A percentile compares a stretch with the other conserved stretches of the same genome.
Evolutionary conservation across 2,113 vertebrate genomes (phyloP).

Genomic region (Astatoreochromis straeleni): DNA sequence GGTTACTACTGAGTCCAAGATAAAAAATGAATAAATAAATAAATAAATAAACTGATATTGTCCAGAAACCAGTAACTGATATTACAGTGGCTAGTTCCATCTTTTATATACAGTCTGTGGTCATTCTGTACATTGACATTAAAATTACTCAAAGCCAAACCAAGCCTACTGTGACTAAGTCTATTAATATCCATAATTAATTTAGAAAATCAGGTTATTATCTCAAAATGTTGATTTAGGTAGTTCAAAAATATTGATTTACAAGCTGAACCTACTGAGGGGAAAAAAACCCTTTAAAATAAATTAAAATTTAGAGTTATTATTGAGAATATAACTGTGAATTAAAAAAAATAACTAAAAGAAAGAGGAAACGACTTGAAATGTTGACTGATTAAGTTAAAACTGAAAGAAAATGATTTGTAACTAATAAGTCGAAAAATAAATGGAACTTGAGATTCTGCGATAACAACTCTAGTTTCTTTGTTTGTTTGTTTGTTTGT

Average conservation of each 20-base stretch:
- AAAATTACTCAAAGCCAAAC: not conserved
- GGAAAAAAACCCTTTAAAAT: rapidly evolving
- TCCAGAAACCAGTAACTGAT: not conserved
- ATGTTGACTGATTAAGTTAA: rapidly evolving
- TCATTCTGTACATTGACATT: not conserved
- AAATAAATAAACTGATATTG: not conserved
- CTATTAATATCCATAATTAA: not conserved
- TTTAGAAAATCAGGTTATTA: rapidly evolving
- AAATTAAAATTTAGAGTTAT: not conserved
- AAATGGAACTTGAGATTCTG: not conserved
- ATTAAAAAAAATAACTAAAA: not conserved
- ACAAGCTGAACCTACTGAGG: not conserved
- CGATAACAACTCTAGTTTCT: not conserved
- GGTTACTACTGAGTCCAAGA: not conserved
- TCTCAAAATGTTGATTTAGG: not conserved
- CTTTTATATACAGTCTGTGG: not conserved
- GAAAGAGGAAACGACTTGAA: not conserved
- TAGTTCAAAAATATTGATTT: not conserved
- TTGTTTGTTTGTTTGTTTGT: not conserved
- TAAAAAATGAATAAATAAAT: not conserved
- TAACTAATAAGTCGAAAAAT: not conserved
- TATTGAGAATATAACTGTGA: not conserved
- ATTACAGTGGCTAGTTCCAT: not conserved
- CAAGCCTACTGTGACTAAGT: not conserved
- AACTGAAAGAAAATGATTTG: not conserved